phyloP scores from a whole-genome alignment of 2,113 vertebrate species.

The Corvus hawaiiensis region DNA sequence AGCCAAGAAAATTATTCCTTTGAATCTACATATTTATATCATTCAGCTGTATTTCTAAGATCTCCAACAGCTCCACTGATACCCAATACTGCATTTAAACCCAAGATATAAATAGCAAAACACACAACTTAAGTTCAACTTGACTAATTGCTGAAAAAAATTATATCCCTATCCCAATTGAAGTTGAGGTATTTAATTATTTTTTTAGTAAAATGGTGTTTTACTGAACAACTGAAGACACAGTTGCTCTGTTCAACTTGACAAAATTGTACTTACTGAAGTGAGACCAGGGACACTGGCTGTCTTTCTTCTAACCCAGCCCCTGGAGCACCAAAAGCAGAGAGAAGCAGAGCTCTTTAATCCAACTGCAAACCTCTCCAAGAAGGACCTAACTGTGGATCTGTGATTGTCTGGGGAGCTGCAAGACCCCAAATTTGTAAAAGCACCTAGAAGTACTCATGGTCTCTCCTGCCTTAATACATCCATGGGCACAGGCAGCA shows the following conservation, averaged over 20 bases:
- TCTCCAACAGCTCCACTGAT: not conserved
- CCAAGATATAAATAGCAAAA: not conserved
- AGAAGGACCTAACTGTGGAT: not conserved
- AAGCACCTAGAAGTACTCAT: not conserved
- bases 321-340: not conserved
- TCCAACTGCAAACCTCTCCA: not conserved
- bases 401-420: fast-evolving
- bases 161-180: not conserved
- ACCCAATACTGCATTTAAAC: not conserved
- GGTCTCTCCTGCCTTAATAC: not conserved
- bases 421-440: not conserved
- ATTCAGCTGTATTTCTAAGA: not conserved
- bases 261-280: not conserved
- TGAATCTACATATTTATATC: not conserved
- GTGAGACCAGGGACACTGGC: not conserved
- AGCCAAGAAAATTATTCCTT: not conserved
- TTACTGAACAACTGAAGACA: not conserved
- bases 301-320: not conserved
- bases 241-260: not conserved
- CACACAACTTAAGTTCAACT: not conserved
- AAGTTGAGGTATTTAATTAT: not conserved
- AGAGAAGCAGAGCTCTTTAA: not conserved
- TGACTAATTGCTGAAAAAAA: not conserved
- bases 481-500: not conserved
- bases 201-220: not conserved